A percentile compares a stretch with the other conserved stretches of the same genome.
phyloP scores from a whole-genome alignment of 2,113 vertebrate genomes.

The Acrocephalus kingi region DNA sequence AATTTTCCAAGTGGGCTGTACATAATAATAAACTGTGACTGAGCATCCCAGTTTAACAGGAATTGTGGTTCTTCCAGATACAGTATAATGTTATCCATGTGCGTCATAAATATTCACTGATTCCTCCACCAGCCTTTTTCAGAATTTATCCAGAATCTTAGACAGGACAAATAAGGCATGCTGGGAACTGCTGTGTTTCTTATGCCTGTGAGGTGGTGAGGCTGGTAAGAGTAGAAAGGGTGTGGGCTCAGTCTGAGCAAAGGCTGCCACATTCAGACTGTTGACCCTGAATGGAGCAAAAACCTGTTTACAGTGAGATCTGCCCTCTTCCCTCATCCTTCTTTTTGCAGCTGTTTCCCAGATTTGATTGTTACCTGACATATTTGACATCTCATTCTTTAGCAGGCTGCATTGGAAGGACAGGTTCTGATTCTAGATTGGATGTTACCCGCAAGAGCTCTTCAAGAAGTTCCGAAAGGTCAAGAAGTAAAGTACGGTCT shows the following conservation, averaged over 20 bases:
- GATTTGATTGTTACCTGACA: neutral
- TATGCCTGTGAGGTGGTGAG: neutral
- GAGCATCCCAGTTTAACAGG: neutral
- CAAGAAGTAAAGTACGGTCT: conserved; percentile 67
- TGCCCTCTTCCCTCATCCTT: neutral
- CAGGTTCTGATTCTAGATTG: conserved; percentile 77
- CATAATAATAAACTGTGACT: neutral
- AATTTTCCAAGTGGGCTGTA: neutral
- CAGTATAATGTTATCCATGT: neutral
- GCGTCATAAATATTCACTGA: neutral
- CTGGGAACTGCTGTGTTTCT: neutral
- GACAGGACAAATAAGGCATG: neutral
- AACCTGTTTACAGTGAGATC: neutral
- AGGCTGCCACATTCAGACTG: neutral
- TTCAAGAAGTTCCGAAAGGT: conserved; percentile 70
- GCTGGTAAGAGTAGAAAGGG: neutral
- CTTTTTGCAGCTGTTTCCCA: neutral
- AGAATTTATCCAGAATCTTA: neutral
- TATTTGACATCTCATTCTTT: conserved; percentile 16
- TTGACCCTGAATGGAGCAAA: neutral
- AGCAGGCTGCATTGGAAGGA: conserved; percentile 65
- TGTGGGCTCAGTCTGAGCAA: neutral
- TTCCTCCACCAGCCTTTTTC: neutral
- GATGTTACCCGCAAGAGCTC: conserved; percentile 62
- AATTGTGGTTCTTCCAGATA: neutral